phyloP scores from a whole-genome alignment of 2,888 invertebrate species.

The Pristionchus japonicus region DNA sequence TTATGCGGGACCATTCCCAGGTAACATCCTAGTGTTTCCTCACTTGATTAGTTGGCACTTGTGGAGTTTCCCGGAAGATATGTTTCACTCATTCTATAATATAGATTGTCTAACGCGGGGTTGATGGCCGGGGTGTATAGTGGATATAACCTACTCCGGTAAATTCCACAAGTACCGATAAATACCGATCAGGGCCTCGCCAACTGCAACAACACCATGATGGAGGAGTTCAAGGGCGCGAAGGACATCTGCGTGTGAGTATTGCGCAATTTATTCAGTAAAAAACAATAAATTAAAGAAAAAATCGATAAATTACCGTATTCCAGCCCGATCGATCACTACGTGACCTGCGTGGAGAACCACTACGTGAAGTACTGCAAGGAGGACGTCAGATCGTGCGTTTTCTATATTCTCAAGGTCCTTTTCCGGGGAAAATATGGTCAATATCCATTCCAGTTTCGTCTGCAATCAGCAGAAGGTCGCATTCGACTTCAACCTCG shows the following conservation, averaged over 20 bases:
- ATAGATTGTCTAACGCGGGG: no score
- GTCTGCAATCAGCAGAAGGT: not conserved
- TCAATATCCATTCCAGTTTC: not conserved
- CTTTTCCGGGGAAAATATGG: no score
- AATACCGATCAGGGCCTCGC: not conserved
- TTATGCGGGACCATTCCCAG: not conserved
- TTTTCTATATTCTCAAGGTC: not conserved
- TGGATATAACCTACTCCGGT: not conserved
- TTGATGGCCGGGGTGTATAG: not conserved
- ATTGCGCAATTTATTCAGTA: not conserved
- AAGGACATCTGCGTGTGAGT: not conserved
- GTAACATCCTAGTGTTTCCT: no score
- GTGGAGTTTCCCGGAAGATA: no score
- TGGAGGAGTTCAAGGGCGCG: not conserved
- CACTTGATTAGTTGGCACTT: no score
- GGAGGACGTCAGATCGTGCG: not conserved
- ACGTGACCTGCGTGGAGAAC: not conserved
- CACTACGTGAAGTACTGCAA: not conserved
- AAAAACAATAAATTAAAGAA: no score
- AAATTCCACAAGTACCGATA: no score
- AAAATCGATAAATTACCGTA: not conserved
- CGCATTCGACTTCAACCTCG: not conserved
- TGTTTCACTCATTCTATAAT: no score
- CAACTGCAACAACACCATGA: not conserved
- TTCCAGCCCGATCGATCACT: not conserved